Percentiles rank a stretch among this genome's conserved stretches.
Conservation (phyloP, 2,113 vertebrate species). For the human (Homo sapiens) region DNA sequence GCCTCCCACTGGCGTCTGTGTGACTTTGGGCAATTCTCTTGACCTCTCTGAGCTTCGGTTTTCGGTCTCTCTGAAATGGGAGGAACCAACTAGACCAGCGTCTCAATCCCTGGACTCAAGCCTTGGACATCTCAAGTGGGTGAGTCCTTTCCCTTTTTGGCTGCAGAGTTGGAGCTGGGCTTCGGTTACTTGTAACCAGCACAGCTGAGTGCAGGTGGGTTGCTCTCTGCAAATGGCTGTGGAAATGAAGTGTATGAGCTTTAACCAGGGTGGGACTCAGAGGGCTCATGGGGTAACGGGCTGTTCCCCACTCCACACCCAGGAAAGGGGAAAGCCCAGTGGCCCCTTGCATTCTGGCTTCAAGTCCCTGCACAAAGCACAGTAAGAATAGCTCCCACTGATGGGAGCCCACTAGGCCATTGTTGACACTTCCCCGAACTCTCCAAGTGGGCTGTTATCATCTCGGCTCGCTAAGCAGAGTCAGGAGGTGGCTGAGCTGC, state of each 20-base stretch:
- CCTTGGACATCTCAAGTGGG: neutral
- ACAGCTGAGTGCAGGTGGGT: neutral
- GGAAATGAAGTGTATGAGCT: neutral
- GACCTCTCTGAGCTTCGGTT: neutral
- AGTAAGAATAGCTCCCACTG: neutral
- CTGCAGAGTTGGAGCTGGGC: neutral
- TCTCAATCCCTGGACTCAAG: neutral
- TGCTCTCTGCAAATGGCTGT: neutral
- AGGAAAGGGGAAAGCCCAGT: neutral
- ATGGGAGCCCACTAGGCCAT: neutral
- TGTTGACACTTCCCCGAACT: too few relatives aligned
- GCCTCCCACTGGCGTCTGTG: rapidly evolving
- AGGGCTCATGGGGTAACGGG: neutral
- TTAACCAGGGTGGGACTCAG: neutral
- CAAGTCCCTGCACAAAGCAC: neutral
- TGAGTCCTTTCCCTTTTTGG: neutral
- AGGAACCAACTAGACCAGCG: neutral
- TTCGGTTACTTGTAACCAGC: neutral
- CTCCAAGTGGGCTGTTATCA: neutral
- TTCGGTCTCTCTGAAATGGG: neutral
- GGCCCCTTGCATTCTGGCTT: neutral
- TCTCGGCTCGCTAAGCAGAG: neutral
- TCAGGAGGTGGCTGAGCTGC: neutral
- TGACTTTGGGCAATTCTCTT: neutral
- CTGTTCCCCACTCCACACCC: neutral